These are phyloP conservation scores for Amblyraja radiata DNA, from an alignment of 2,797 vertebrate genomes.

Conservation along the genomic window DNA sequence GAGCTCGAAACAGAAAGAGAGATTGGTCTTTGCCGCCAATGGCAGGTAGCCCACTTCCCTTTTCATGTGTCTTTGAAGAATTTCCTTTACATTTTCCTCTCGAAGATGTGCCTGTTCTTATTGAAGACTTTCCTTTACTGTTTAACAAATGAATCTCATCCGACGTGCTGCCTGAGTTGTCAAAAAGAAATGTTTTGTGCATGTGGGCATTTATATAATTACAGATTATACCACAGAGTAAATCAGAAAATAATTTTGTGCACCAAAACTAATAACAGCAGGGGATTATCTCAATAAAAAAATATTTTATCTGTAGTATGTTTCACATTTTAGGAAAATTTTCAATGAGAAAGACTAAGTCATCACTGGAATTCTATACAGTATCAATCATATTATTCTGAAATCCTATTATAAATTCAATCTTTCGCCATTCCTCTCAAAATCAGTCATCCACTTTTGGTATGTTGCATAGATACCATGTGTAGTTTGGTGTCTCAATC, in stretches of 20 bases:
- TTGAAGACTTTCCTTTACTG: conserved; percentile 53
- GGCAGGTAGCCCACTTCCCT: conserved; percentile 57
- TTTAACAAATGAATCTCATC: conserved; percentile 56
- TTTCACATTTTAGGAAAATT: background rate
- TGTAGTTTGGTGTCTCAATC: background rate
- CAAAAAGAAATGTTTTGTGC: conserved; percentile 40
- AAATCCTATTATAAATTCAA: too few species aligned
- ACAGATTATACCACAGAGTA: background rate
- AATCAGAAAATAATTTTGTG: background rate
- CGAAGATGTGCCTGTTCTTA: conserved; percentile 48
- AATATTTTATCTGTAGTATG: background rate
- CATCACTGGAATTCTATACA: background rate
- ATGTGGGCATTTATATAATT: conserved; percentile 38
- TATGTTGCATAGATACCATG: background rate
- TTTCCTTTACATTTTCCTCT: conserved; percentile 59
- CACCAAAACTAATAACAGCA: background rate
- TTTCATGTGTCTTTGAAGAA: conserved; percentile 50
- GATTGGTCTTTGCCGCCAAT: conserved; percentile 84
- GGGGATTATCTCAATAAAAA: background rate
- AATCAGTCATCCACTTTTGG: background rate
- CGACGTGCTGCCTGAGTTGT: conserved; percentile 52
- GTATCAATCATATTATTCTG: too few species aligned
- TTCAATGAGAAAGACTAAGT: background rate
- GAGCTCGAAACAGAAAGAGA: conserved; percentile 87
- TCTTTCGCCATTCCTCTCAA: background rate